A percentile compares a stretch with the other conserved stretches of the same genome.
phyloP scores from a whole-genome alignment of 2,888 invertebrate species.

The Dynastes tityus region DNA sequence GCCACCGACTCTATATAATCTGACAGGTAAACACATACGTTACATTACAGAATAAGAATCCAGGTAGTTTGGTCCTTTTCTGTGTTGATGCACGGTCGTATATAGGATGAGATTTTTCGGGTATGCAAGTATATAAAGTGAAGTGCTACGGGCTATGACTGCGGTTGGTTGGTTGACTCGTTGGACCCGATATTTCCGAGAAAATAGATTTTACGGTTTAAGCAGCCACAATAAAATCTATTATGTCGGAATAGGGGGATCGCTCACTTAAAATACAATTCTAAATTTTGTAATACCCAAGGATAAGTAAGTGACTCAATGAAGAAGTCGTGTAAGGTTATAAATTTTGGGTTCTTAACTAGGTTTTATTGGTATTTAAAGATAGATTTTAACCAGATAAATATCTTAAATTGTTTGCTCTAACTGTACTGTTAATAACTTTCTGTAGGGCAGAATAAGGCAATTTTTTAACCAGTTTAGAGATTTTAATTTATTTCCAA shows the following conservation, averaged over 20 bases:
- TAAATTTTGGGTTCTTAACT: too few relatives aligned
- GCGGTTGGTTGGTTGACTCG: background rate
- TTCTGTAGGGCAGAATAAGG: too few relatives aligned
- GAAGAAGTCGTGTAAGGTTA: too few relatives aligned
- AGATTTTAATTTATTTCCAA: too few relatives aligned
- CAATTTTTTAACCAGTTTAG: too few relatives aligned
- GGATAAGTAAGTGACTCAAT: background rate
- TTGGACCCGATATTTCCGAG: background rate
- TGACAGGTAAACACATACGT: conserved; percentile 43
- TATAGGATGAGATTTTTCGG: background rate
- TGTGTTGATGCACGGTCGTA: too few relatives aligned
- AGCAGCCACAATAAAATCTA: conserved; percentile 19
- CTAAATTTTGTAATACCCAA: conserved; percentile 9
- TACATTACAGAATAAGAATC: conserved; percentile 33
- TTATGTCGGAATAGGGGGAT: background rate
- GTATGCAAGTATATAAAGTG: too few relatives aligned
- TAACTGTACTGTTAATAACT: too few relatives aligned
- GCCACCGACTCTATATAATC: conserved; percentile 30
- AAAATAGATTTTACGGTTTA: conserved; percentile 28
- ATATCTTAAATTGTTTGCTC: too few relatives aligned
- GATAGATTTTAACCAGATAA: too few relatives aligned
- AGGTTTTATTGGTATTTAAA: too few relatives aligned
- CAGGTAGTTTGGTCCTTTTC: conserved; percentile 31
- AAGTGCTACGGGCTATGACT: background rate
- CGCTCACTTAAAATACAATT: conserved; percentile 7